Percentiles rank a stretch among this genome's conserved stretches.
These are phyloP conservation scores for Berghia stephanieae DNA, from an alignment of 1,140 invertebrate species.

Conservation along the genomic window DNA sequence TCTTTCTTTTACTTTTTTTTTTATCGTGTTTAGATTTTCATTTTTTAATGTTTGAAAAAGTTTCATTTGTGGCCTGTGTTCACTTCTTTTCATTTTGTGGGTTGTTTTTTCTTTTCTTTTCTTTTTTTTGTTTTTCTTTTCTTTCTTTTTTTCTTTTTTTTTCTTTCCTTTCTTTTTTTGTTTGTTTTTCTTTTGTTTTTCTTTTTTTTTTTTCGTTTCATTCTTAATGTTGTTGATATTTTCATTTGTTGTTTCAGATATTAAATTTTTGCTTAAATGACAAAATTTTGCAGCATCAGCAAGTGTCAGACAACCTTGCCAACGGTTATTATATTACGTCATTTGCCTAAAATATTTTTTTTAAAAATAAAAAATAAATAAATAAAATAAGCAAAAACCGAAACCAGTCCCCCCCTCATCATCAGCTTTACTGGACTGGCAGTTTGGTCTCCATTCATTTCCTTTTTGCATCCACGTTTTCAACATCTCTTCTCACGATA, in stretches of 20 bases:
- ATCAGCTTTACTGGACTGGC: slow-evolving; percentile 13
- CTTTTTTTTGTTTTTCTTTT: not conserved
- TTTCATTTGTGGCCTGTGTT: not conserved
- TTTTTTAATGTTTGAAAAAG: not conserved
- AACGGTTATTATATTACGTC: not conserved
- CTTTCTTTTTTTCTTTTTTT: slow-evolving; percentile 1
- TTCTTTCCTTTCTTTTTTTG: slow-evolving; percentile 11
- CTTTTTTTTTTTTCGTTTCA: not conserved
- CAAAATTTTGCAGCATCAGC: slow-evolving; percentile 17
- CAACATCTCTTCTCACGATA: slow-evolving; percentile 12
- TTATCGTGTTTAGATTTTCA: not conserved
- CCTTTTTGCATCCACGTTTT: slow-evolving; percentile 9
- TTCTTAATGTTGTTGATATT: not conserved
- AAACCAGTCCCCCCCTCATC: not conserved
- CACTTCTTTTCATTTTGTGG: not conserved
- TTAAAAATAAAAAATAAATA: too few species aligned
- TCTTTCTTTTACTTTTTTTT: not conserved
- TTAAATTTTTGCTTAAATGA: not conserved
- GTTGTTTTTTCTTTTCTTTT: too few species aligned
- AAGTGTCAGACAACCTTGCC: slow-evolving; percentile 18
- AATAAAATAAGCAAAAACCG: not conserved
- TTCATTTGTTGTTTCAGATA: not conserved
- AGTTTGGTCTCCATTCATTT: slow-evolving; percentile 11
- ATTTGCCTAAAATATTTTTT: too few species aligned
- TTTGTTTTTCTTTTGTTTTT: slow-evolving; percentile 23